A percentile compares a stretch with the other conserved stretches of the same genome.
phyloP scores from a whole-genome alignment of 64 coral and sea anemone genomes.

The Exaiptasia diaphana region DNA sequence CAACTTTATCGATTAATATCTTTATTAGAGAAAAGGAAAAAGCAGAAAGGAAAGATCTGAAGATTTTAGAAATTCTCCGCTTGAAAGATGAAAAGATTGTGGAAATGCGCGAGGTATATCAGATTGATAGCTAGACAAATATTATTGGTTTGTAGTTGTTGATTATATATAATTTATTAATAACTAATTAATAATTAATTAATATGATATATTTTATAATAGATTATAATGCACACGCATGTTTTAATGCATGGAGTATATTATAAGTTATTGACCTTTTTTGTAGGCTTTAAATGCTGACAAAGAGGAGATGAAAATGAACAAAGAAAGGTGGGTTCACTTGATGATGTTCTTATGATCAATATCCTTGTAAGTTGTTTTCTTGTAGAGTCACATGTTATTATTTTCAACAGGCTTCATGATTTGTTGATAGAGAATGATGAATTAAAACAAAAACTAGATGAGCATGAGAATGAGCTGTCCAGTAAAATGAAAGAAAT shows the following conservation, averaged over 20 bases:
- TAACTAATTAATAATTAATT: too few species aligned
- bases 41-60: constrained; percentile 74
- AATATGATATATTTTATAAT: too few species aligned
- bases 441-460: constrained; percentile 66
- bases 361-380: neutral
- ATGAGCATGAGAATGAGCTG: constrained; percentile 49
- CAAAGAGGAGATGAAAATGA: constrained; percentile 22
- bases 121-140: too few species aligned
- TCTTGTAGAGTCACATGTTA: neutral
- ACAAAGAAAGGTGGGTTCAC: constrained; percentile 28
- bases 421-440: constrained; percentile 85
- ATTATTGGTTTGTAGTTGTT: neutral
- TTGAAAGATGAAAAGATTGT: constrained; percentile 96
- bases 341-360: neutral
- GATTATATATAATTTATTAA: too few species aligned
- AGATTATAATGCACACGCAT: too few species aligned
- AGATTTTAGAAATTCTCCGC: constrained; percentile 76
- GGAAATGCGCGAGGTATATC: constrained; percentile 57
- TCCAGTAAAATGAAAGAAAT: constrained; percentile 36
- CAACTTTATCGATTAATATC: too few species aligned
- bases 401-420: constrained; percentile 38
- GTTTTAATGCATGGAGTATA: too few species aligned
- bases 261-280: too few species aligned
- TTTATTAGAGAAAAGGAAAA: constrained; percentile 80
- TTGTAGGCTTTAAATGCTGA: constrained; percentile 27